Base-by-base conservation (phyloP, 2,113 vertebrate species). In the Amazona guildingii region DNA sequence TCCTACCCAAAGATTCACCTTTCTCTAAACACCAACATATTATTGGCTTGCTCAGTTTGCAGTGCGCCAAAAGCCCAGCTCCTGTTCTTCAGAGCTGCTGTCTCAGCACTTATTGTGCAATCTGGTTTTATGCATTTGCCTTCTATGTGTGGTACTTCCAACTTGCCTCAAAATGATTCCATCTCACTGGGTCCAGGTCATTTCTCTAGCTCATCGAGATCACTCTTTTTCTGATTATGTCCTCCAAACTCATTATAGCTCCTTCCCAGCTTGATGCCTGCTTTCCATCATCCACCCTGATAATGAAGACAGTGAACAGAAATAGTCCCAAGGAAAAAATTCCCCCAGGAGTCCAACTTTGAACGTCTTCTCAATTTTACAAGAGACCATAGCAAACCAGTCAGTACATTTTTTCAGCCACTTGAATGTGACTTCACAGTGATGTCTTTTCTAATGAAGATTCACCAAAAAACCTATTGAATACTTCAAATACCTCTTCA, bases 251-350 rank as follows among this genome's bases (percentile, higher is more conserved):
- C 49, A 10, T 96, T 89, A 85, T 29, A 95, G 84, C 67, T 95
- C 66, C 74, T 95, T 94, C 77, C 66, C 89, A 89, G 94, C 78
- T 92, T 82, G 52, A 28, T 78, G 52, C 79, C 91, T 92, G 89
- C 86, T 88, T 92, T 95, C 94, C 81, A 89, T 95, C 94, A 96
- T 95, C 66, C 43, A 68, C 80, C 46, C 80, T 66, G 74, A 89
- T 87, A 95, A 96, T 85, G 89, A 94, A 95, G 91, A 61, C 29
- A 89, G 84, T n/a, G 94, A 95, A 92, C 89, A 92, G 78, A 96
- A 96, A 91, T 87, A 95, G 74, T 91, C 86, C 86, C 86, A 84
- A 76, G 57, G 66, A 91, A 95, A 94, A 95, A 79, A 91, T 23
- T 72, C 33, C 33, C 18, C 66, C 25, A 63, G 88, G 89, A 95